These are phyloP conservation scores for Triops cancriformis DNA, from an alignment of 1,140 invertebrate species.

Conservation along the genomic window DNA sequence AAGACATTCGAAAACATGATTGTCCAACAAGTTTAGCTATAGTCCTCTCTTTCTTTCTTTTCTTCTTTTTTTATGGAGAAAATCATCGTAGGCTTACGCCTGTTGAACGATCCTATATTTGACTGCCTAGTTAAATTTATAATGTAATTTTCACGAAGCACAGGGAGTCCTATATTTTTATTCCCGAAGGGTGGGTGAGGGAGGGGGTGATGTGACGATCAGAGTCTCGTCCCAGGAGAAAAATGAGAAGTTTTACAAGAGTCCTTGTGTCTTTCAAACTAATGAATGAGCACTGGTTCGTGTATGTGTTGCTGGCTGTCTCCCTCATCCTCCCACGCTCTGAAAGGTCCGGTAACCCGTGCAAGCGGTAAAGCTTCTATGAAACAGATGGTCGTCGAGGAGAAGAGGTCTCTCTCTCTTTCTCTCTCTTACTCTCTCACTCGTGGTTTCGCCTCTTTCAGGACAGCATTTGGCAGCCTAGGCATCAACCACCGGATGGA, in stretches of 20 bases:
- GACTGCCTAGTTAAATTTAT: too few relatives aligned
- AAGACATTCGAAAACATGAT: not conserved
- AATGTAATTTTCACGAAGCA: too few relatives aligned
- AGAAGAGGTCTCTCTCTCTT: not conserved
- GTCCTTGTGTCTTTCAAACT: not conserved
- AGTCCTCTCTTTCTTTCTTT: too few relatives aligned
- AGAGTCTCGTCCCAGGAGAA: not conserved
- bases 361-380: slow-evolving; percentile 2
- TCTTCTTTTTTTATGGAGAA: too few relatives aligned
- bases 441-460: not conserved
- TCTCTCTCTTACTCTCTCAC: too few relatives aligned
- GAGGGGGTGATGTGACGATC: too few relatives aligned
- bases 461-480: slow-evolving; percentile 8
- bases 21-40: not conserved
- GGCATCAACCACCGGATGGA: slow-evolving; percentile 12
- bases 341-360: slow-evolving; percentile 4
- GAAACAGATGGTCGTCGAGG: slow-evolving; percentile 12
- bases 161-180: too few relatives aligned
- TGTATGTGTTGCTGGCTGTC: not conserved
- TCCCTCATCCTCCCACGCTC: slow-evolving; percentile 8
- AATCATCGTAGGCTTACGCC: too few relatives aligned
- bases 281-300: not conserved
- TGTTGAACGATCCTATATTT: too few relatives aligned
- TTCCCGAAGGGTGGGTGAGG: too few relatives aligned
- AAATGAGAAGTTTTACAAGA: not conserved